A percentile compares a stretch with the other conserved stretches of the same genome.
These are phyloP conservation scores for Acyrthosiphon pisum DNA, from an alignment of 1,140 invertebrate genomes.

Conservation along the genomic window DNA sequence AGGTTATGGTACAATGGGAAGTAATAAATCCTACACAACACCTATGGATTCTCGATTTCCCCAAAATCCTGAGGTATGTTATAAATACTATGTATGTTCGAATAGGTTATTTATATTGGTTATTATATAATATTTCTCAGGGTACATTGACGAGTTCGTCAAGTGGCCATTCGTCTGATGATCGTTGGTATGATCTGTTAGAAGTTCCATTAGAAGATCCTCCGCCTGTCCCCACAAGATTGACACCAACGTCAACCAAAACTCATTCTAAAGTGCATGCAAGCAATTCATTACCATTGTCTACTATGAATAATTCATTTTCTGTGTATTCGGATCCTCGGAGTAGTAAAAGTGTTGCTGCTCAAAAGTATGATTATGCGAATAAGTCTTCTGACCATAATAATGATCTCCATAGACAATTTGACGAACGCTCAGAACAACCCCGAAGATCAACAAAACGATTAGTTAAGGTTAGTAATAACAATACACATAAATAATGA, in stretches of 20 bases:
- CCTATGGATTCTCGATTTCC: constrained; percentile 66
- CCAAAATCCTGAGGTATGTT: constrained; percentile 64
- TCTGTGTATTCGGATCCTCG: constrained; percentile 59
- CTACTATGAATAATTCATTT: constrained; percentile 63
- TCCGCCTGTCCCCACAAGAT: constrained; percentile 66
- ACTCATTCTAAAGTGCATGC: constrained; percentile 62
- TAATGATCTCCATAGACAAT: constrained; percentile 64
- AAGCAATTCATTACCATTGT: constrained; percentile 64
- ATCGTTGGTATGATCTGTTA: constrained; percentile 72
- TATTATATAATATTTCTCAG: constrained; percentile 58
- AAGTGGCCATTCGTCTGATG: constrained; percentile 73
- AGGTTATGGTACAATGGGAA: constrained; percentile 83
- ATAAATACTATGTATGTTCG: background rate
- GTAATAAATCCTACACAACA: constrained; percentile 71
- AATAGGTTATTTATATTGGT: background rate
- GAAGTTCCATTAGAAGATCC: constrained; percentile 64
- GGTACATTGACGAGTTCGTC: constrained; percentile 71
- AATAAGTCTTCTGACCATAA: constrained; percentile 51
- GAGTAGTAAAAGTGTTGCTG: constrained; percentile 37
- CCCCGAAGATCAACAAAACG: constrained; percentile 53
- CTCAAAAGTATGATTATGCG: constrained; percentile 57
- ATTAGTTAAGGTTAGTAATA: constrained; percentile 43
- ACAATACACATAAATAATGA: background rate
- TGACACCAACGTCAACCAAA: constrained; percentile 58
- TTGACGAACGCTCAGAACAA: constrained; percentile 52